Conservation (phyloP, 2,113 vertebrate species). For the western clawed frog (Xenopus tropicalis) region DNA sequence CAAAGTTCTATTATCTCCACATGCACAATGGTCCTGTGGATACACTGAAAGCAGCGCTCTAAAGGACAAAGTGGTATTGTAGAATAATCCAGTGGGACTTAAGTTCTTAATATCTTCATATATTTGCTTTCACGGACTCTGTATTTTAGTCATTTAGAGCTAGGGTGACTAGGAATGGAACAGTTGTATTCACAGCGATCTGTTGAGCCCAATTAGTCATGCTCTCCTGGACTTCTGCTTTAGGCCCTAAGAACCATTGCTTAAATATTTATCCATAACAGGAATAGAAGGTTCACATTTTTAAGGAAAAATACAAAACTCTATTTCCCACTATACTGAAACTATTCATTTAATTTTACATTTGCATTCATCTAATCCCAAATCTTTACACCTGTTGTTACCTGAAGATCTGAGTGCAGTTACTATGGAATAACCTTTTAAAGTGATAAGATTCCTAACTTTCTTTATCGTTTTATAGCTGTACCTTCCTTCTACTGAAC, state of each 20-base stretch:
- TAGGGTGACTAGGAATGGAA: not conserved
- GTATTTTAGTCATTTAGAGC: not conserved
- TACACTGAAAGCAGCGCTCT: not conserved
- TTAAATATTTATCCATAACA: not conserved
- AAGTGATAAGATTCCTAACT: too few species aligned
- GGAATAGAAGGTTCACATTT: too few species aligned
- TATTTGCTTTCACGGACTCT: not conserved
- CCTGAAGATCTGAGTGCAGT: too few species aligned
- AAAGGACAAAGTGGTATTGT: not conserved
- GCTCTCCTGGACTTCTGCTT: not conserved
- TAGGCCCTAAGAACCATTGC: not conserved
- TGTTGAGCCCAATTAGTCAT: not conserved
- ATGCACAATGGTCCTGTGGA: slow-evolving; percentile 2
- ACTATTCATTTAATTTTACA: too few species aligned
- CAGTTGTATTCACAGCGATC: not conserved
- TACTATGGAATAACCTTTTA: too few species aligned
- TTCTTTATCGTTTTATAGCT: too few species aligned
- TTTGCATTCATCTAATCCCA: too few species aligned
- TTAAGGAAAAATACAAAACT: too few species aligned
- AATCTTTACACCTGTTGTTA: too few species aligned
- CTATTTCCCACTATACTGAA: too few species aligned
- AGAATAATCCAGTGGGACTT: not conserved
- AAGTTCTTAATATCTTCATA: not conserved
- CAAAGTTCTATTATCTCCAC: slow-evolving; percentile 6
- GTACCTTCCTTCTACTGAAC: too few species aligned